Evolutionary conservation across 2,797 vertebrate genomes (phyloP).

Genomic region (Crocidura indochinensis): DNA sequence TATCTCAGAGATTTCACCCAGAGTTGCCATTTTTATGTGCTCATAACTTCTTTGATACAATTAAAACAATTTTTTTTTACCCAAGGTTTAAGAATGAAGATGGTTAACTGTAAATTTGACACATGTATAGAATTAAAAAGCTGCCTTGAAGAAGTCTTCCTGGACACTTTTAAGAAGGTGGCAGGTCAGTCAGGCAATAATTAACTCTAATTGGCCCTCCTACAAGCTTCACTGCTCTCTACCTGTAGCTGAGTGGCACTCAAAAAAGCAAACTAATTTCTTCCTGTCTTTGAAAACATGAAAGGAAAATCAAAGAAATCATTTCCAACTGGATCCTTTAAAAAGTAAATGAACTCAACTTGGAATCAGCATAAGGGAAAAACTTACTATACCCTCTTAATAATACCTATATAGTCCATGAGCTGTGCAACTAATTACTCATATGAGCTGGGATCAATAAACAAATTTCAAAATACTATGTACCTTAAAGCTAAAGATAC

Average conservation of each 20-base stretch:
- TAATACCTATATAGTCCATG: slow-evolving; percentile 36
- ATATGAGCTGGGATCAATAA: slow-evolving; percentile 74
- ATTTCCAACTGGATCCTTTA: slow-evolving; percentile 81
- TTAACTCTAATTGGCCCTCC: slow-evolving; percentile 88
- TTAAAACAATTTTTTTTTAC: slow-evolving; percentile 31
- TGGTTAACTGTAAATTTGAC: slow-evolving; percentile 53
- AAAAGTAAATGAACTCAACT: slow-evolving; percentile 75
- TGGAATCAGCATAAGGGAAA: slow-evolving; percentile 59
- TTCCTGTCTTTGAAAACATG: slow-evolving; percentile 86
- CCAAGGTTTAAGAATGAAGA: slow-evolving; percentile 12
- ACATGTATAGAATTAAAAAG: slow-evolving; percentile 64
- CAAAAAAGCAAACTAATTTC: slow-evolving; percentile 84
- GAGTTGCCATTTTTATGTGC: neutral
- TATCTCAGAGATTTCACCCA: neutral
- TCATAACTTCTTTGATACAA: slow-evolving; percentile 35
- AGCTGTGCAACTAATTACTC: slow-evolving; percentile 62
- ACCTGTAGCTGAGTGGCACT: slow-evolving; percentile 82
- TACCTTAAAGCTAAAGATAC: slow-evolving; percentile 48
- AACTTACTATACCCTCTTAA: slow-evolving; percentile 25
- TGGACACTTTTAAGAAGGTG: slow-evolving; percentile 84
- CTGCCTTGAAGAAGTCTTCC: slow-evolving; percentile 80
- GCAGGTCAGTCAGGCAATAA: slow-evolving; percentile 88
- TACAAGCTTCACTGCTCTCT: slow-evolving; percentile 83
- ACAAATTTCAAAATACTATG: slow-evolving; percentile 66
- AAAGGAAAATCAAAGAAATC: slow-evolving; percentile 86